These are phyloP conservation scores for Artibeus lituratus DNA, from an alignment of 2,797 vertebrate genomes.

Conservation along the genomic window DNA sequence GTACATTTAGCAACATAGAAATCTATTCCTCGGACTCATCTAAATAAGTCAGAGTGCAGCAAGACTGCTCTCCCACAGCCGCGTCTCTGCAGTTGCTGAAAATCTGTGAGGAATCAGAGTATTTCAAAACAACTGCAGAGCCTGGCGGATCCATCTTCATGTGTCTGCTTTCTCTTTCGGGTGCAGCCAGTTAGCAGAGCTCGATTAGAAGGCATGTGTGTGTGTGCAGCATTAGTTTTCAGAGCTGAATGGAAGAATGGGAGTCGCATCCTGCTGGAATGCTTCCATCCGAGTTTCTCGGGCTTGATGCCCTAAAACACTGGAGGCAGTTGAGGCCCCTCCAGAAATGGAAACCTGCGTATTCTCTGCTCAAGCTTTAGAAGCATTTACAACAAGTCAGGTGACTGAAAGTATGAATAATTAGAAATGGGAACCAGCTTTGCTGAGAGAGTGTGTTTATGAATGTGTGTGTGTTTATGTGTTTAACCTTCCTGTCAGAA, in stretches of 20 bases:
- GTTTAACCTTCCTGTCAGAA: not conserved
- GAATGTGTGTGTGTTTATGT: not conserved
- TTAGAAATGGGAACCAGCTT: not conserved
- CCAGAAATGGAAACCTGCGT: not conserved
- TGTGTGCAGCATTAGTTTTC: not conserved
- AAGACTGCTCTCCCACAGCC: not conserved
- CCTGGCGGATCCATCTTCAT: not conserved
- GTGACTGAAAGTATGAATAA: not conserved
- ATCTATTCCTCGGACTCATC: not conserved
- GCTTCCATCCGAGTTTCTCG: not conserved
- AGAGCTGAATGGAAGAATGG: not conserved
- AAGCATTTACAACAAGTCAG: not conserved
- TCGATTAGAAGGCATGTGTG: not conserved
- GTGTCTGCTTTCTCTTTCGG: constrained; percentile 11
- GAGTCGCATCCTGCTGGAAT: not conserved
- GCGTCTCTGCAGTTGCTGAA: not conserved
- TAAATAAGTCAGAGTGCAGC: not conserved
- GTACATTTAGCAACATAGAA: not conserved
- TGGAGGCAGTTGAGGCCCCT: not conserved
- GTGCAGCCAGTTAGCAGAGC: not conserved
- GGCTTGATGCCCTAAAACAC: not conserved
- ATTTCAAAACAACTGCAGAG: constrained; percentile 32
- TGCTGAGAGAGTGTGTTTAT: not conserved
- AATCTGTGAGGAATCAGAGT: constrained; percentile 29
- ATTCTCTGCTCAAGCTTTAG: not conserved